Conservation (phyloP, 2,888 invertebrate species). For the Phytoseiulus persimilis region DNA sequence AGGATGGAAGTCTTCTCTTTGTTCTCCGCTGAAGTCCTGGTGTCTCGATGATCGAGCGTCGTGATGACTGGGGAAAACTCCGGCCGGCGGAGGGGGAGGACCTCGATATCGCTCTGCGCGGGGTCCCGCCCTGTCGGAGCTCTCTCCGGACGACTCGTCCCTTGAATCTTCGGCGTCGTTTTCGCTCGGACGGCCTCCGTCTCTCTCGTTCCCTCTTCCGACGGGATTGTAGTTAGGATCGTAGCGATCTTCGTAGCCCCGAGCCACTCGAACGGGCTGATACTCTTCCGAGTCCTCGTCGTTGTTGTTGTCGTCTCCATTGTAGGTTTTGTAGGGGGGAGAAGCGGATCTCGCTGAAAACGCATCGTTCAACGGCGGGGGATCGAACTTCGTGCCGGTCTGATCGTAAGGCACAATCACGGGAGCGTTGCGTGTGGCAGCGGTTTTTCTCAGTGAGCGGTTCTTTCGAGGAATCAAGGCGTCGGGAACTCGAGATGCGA, state of each 20-base stretch:
- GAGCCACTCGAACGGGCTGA: neutral
- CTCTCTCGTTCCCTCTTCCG: neutral
- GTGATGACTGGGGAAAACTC: constrained; percentile 13
- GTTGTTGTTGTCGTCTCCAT: constrained; percentile 22
- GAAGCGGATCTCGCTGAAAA: neutral
- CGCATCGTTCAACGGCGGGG: neutral
- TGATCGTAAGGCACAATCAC: constrained; percentile 13
- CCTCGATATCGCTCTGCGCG: constrained; percentile 27
- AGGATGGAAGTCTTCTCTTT: constrained; percentile 6
- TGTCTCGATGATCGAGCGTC: constrained; percentile 17
- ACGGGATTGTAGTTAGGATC: constrained; percentile 24
- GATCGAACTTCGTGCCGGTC: constrained; percentile 26
- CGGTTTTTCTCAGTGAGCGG: constrained; percentile 26
- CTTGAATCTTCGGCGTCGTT: neutral
- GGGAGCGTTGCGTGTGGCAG: constrained; percentile 11
- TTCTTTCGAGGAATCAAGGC: constrained; percentile 25
- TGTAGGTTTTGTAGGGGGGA: constrained; percentile 26
- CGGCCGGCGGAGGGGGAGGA: constrained; percentile 11
- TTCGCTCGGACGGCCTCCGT: neutral
- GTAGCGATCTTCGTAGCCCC: constrained; percentile 27
- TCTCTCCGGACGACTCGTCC: neutral
- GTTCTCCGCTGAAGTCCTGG: constrained; percentile 35
- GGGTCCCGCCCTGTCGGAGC: neutral
- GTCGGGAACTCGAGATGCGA: constrained; percentile 29
- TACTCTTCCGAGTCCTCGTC: constrained; percentile 30